Evolutionary conservation across 2,888 invertebrate genomes (phyloP).

Genomic region (Schizaphis graminum): DNA sequence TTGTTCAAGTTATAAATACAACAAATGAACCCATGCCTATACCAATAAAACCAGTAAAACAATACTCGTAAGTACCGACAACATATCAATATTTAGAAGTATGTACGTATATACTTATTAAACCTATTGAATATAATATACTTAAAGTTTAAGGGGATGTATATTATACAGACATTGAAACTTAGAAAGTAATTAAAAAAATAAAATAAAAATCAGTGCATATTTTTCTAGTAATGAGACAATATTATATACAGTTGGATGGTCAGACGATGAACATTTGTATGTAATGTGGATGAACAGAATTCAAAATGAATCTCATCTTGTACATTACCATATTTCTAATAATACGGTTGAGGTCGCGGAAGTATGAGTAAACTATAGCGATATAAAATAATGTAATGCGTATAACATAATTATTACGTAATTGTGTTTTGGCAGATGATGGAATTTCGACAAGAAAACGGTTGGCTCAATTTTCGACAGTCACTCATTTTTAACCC

Average conservation of each 20-base stretch:
- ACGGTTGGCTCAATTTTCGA: conserved; percentile 49
- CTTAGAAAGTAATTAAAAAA: not conserved
- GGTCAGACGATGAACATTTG: conserved; percentile 80
- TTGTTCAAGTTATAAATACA: not conserved
- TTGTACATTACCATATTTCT: conserved; percentile 70
- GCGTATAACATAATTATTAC: not conserved
- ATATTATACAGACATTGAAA: not conserved
- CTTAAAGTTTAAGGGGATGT: not conserved
- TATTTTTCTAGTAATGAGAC: conserved; percentile 54
- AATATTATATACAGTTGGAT: conserved; percentile 79
- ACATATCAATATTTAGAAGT: not conserved
- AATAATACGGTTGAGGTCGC: not conserved
- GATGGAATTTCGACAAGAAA: conserved; percentile 39
- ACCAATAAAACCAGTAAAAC: conserved; percentile 27
- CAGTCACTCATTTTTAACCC: not conserved
- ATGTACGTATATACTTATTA: not conserved
- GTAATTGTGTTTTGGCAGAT: not conserved
- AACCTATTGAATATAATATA: not conserved
- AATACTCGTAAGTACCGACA: conserved; percentile 17
- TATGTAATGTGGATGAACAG: conserved; percentile 87
- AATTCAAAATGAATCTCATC: conserved; percentile 79
- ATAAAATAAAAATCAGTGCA: not conserved
- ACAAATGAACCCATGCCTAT: not conserved
- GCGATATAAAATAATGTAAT: not conserved
- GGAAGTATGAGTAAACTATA: conserved; percentile 22